A percentile compares a stretch with the other conserved stretches of the same genome.
These are phyloP conservation scores for Andrena dorsata DNA, from an alignment of 2,888 invertebrate genomes.

Conservation along the genomic window DNA sequence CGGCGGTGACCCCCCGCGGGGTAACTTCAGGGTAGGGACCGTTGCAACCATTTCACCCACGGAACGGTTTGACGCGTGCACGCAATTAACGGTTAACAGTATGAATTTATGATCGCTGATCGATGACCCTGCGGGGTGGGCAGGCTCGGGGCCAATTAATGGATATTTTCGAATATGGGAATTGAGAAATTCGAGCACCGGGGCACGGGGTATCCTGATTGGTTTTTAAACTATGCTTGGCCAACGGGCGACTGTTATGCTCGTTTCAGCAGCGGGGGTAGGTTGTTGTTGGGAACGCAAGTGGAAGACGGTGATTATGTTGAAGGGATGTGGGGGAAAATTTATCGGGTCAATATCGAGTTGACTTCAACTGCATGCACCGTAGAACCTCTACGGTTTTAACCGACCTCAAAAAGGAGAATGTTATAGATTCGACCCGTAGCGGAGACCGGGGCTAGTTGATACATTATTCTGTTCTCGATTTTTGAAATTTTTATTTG, in stretches of 20 bases:
- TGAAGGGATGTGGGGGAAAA: no score
- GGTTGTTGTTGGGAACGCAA: neutral
- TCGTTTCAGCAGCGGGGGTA: neutral
- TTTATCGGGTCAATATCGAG: no score
- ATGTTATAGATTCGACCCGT: no score
- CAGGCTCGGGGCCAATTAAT: constrained; percentile 20
- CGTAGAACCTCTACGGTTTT: no score
- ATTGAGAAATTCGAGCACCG: constrained; percentile 9
- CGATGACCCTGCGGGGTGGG: constrained; percentile 15
- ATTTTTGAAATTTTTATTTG: no score
- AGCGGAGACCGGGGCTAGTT: no score
- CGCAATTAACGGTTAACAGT: constrained; percentile 28
- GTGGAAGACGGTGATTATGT: no score
- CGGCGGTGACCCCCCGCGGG: neutral
- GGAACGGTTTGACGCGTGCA: neutral
- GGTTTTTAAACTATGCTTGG: neutral
- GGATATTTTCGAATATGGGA: constrained; percentile 1
- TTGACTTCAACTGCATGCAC: no score
- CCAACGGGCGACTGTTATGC: neutral
- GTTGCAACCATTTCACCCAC: neutral
- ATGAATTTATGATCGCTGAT: constrained; percentile 36
- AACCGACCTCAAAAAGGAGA: no score
- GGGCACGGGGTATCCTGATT: constrained; percentile 9
- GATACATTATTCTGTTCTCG: no score
- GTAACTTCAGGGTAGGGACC: neutral